Evolutionary conservation across 2,888 invertebrate genomes (phyloP).

Genomic region (Podabrus alpinus): DNA sequence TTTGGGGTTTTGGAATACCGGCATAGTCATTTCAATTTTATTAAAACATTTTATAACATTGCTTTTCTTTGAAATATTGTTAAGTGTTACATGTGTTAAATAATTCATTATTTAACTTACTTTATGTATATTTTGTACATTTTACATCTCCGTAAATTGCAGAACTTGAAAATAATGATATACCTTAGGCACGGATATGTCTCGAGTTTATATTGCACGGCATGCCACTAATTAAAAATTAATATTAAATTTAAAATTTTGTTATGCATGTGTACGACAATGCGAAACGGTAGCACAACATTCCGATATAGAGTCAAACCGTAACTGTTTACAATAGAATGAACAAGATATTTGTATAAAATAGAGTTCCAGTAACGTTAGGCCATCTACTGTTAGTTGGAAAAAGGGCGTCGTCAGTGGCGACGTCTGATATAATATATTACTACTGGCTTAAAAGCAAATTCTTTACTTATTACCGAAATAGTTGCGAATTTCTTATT

Average conservation of each 20-base stretch:
- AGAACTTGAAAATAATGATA: neutral
- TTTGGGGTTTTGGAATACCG: too few relatives aligned
- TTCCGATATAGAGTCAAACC: conserved; percentile 11
- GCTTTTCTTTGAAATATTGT: neutral
- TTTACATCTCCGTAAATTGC: neutral
- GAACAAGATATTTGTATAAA: neutral
- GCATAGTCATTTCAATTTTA: too few relatives aligned
- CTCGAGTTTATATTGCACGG: neutral
- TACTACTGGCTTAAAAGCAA: neutral
- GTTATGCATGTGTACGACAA: conserved; percentile 14
- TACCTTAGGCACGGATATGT: neutral
- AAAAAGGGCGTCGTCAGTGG: neutral
- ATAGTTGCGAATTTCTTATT: neutral
- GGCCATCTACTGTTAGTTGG: conserved; percentile 9
- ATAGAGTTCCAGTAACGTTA: neutral
- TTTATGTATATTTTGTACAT: neutral
- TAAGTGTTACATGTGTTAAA: neutral
- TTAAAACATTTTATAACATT: too few relatives aligned
- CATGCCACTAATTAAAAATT: neutral
- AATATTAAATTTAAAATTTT: neutral
- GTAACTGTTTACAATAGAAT: conserved; percentile 11
- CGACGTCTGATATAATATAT: conserved; percentile 7
- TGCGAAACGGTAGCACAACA: conserved; percentile 16
- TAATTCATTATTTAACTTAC: neutral
- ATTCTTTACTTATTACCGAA: neutral